Conservation (phyloP, 2,113 vertebrate genomes). For the Lucifuga dentata region DNA sequence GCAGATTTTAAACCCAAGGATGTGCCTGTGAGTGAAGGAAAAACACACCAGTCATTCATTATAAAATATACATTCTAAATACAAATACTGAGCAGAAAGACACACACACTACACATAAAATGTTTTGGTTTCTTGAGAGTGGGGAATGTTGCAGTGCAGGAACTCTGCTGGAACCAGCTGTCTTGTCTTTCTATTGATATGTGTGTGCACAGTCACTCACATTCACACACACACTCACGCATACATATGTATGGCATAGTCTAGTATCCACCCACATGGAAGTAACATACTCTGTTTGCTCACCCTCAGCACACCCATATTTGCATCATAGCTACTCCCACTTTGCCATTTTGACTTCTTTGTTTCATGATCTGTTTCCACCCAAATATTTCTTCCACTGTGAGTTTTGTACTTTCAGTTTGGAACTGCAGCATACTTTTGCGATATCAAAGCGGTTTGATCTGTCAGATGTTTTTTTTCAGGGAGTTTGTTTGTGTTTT, state of each 20-base stretch:
- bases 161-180: conserved; percentile 9
- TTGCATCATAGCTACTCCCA: conserved; percentile 39
- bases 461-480: not conserved
- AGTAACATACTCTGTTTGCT: conserved; percentile 8
- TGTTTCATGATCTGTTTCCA: conserved; percentile 3
- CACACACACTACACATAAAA: conserved; percentile 8
- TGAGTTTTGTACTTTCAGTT: conserved; percentile 19
- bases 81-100: not conserved
- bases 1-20: conserved; percentile 64
- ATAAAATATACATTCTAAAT: no score
- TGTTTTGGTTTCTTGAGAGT: conserved; percentile 40
- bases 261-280: conserved; percentile 18
- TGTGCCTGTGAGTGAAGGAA: conserved; percentile 66
- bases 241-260: conserved; percentile 7
- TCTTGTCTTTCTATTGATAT: conserved; percentile 31
- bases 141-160: conserved; percentile 51
- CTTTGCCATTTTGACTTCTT: conserved; percentile 11
- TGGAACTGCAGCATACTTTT: not conserved
- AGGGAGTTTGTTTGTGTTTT: conserved; percentile 5
- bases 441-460: not conserved
- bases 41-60: no score
- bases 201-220: not conserved
- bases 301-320: conserved; percentile 46
- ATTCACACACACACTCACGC: not conserved
- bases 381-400: conserved; percentile 2